Base-by-base conservation (phyloP, 2,113 vertebrate genomes). In the Phylloscopus trochilus region DNA sequence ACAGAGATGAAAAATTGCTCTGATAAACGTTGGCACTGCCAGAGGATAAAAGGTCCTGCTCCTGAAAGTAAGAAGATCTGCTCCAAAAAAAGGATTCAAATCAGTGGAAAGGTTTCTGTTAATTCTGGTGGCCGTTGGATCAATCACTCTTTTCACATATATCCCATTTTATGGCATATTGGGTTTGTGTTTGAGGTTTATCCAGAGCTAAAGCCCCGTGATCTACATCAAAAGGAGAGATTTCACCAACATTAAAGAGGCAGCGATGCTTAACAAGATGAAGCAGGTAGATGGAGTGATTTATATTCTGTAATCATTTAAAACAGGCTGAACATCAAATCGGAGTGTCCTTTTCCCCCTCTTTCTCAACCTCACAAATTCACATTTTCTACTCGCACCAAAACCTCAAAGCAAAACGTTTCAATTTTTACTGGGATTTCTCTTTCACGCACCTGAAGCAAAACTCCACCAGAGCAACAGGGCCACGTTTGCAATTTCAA, bases 1-100 rank as follows among this genome's bases (percentile, higher is more conserved):
- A 60, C 59, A 30, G 60, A 83, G 95, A 92, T 90, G 92, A 93
- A 93, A 95, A 93, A 90, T 68, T 46, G 73, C 88, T 81, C 72
- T 72, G 90, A 83, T 62, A 83, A 90, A 94, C 12, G 68, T 60
- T 88, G 88, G 75, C 79, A 37, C 17, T 44, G 75, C 19, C 16
- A 76, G 78, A 81, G 85, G 79, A 80, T 55, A 6, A 33, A 22
- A 76, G 73, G 52, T 70, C 53, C 85, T 67, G 64, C 73, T 86
- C 84, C 51, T 21, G 39, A 35, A 90, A 92, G 63, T 10, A n/a
- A 49, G 17, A 35, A 60, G 46, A 37, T 55, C 90, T 86, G 68
- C 19, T 81, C 75, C 1, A 2, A 83, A 87, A 87, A 87, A 92
- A 60, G 30, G 49, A 83, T 51, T 92, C 84, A 77, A 24, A 37